Evolutionary conservation across 1,140 invertebrate genomes (phyloP).

Genomic region (Dinothrombium tinctorium): DNA sequence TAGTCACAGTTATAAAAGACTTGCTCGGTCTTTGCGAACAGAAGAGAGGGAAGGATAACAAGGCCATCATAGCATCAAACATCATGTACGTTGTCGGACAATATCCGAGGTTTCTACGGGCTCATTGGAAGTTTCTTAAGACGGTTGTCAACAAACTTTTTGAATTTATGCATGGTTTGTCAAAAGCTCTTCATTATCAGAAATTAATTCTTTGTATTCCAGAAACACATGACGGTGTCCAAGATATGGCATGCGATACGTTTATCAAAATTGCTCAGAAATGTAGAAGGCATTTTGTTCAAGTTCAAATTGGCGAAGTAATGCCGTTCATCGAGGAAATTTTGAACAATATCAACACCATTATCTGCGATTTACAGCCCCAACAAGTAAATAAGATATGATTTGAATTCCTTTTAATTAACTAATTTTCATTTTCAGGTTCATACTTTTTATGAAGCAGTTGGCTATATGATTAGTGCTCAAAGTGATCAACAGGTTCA

Average conservation of each 20-base stretch:
- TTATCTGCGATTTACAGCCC: conserved; percentile 94
- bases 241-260: conserved; percentile 98
- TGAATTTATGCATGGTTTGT: conserved; percentile 93
- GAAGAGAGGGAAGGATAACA: conserved; percentile 98
- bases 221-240: conserved; percentile 96
- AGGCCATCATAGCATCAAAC: conserved; percentile 98
- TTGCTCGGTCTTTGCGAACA: conserved; percentile 93
- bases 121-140: conserved; percentile 99
- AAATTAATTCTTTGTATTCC: conserved; percentile 9
- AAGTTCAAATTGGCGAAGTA: conserved; percentile 75
- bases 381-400: conserved; percentile 40
- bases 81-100: conserved; percentile 99
- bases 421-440: conserved; percentile 32
- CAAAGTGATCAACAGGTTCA: conserved; percentile 68
- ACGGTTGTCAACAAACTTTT: conserved; percentile 99
- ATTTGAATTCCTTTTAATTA: neutral
- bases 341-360: conserved; percentile 74
- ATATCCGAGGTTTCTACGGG: conserved; percentile 89
- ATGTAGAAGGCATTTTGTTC: conserved; percentile 88
- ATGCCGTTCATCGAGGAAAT: conserved; percentile 99
- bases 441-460: conserved; percentile 99
- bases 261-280: conserved; percentile 99
- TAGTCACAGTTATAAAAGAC: conserved; percentile 98
- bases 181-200: neutral
- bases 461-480: conserved; percentile 95